Evolutionary conservation across 2,888 invertebrate genomes (phyloP), one percentile per base, ranked within the genome.

Genomic region (Cerceris rybyensis): DNA sequence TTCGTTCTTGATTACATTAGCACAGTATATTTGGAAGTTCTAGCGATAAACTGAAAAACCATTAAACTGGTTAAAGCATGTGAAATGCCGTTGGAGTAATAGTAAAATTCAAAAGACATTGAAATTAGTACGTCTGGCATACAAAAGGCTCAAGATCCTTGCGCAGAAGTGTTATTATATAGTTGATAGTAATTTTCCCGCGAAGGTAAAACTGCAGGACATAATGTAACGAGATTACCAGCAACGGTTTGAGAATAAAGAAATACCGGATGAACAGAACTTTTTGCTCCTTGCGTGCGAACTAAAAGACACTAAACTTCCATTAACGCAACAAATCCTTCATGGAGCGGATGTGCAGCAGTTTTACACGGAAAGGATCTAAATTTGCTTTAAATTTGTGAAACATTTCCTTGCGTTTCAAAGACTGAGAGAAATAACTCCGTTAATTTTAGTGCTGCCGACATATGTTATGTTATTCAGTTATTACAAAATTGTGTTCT

Each of bases 261-360:
- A 63, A 63, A 63, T 28, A 39, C 17, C 63, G 63, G 63, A 63
- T 50, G 50, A 63, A 63, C 63, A 17, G 50, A 17, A 16, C 49
- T 39, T 28, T 14, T 50, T 49, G 16, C 17, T 50, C 42, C 49
- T 63, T 50, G 42, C 49, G 63, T 50, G 49, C 28, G 39, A 63
- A 63, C 49, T 16, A 28, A 39, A 39, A 39, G 49, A 63, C 63
- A 50, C 63, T 50, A 43, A 63, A 63, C 17, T 63, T 63, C 63
- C 63, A 50, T 63, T 63, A 63, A 28, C 49, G 39, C 16, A 49
- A 50, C 39, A 39, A n/a, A 42, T 50, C 17, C 39, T 50, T 63
- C 17, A 46, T 46, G 46, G 9, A 28, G 9, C 46, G 46, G 9
- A 11, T 46, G 46, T 11, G 11, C 46, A 11, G 46, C 11, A 46